Percentiles rank a stretch among this genome's conserved stretches.
Conservation (phyloP, 2,888 invertebrate genomes). For the Andrena bicolor region DNA sequence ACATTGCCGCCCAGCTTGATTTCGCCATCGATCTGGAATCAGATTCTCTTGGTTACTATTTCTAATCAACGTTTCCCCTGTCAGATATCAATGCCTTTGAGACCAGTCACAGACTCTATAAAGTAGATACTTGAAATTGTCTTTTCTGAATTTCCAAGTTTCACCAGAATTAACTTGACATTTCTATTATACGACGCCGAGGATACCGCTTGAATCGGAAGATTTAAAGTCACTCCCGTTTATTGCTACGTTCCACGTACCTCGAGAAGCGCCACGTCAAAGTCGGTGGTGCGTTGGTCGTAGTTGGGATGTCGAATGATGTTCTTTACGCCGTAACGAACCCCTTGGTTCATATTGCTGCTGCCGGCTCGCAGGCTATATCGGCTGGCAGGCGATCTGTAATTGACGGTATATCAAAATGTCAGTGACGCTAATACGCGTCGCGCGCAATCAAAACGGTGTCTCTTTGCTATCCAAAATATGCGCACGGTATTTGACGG, state of each 20-base stretch:
- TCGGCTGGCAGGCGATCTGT: constrained; percentile 22
- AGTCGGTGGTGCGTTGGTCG: constrained; percentile 72
- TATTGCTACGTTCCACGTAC: constrained; percentile 34
- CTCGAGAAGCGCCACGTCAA: constrained; percentile 76
- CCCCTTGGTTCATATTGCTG: constrained; percentile 45
- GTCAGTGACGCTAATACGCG: not conserved
- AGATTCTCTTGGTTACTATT: not conserved
- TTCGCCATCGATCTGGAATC: constrained; percentile 58
- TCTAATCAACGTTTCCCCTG: not conserved
- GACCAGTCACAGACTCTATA: not conserved
- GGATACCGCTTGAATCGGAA: too few relatives aligned
- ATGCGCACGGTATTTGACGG: constrained; percentile 10
- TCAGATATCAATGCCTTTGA: not conserved
- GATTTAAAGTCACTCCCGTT: not conserved
- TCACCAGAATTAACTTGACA: too few relatives aligned
- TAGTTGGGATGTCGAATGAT: constrained; percentile 76
- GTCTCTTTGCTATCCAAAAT: constrained; percentile 17
- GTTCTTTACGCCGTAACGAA: constrained; percentile 49
- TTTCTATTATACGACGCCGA: too few relatives aligned
- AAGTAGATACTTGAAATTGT: not conserved
- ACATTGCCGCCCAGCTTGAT: constrained; percentile 48
- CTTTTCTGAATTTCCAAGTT: not conserved
- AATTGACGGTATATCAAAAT: constrained; percentile 42
- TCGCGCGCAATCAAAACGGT: not conserved
- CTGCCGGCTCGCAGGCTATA: constrained; percentile 65